Evolutionary conservation across 2,797 vertebrate species (phyloP).

Genomic region (Sebastes diploproa): DNA sequence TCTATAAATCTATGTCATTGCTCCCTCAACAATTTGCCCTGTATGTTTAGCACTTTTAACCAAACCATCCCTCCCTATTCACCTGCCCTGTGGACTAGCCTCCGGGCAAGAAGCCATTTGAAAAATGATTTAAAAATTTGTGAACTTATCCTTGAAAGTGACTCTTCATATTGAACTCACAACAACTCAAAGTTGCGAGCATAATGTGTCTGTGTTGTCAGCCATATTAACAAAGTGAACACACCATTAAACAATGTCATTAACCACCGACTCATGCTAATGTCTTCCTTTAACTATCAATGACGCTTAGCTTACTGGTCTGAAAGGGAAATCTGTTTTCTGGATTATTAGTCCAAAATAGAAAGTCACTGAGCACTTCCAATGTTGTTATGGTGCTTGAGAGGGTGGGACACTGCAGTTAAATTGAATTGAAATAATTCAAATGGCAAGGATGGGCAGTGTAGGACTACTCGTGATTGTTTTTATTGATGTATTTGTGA

Average conservation of each 20-base stretch:
- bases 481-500: conserved; percentile 79
- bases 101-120: conserved; percentile 47
- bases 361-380: conserved; percentile 73
- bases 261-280: conserved; percentile 91
- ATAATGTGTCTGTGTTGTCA: conserved; percentile 81
- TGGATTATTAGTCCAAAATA: conserved; percentile 84
- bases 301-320: conserved; percentile 89
- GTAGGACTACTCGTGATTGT: conserved; percentile 58
- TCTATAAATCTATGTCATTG: neutral
- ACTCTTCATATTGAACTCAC: conserved; percentile 69
- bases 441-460: conserved; percentile 73
- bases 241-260: conserved; percentile 90
- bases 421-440: conserved; percentile 83
- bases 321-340: conserved; percentile 91
- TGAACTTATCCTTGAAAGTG: conserved; percentile 75
- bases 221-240: conserved; percentile 83
- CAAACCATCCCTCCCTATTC: conserved; percentile 5
- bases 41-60: conserved; percentile 28
- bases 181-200: conserved; percentile 76
- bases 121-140: conserved; percentile 59
- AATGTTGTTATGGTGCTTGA: conserved; percentile 65
- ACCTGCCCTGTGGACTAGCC: conserved; percentile 46
- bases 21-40: conserved; percentile 6
- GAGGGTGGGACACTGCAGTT: conserved; percentile 74
- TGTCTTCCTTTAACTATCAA: conserved; percentile 93